These are phyloP conservation scores for Acanthoscelides obtectus DNA, from an alignment of 2,888 invertebrate species.

Conservation along the genomic window DNA sequence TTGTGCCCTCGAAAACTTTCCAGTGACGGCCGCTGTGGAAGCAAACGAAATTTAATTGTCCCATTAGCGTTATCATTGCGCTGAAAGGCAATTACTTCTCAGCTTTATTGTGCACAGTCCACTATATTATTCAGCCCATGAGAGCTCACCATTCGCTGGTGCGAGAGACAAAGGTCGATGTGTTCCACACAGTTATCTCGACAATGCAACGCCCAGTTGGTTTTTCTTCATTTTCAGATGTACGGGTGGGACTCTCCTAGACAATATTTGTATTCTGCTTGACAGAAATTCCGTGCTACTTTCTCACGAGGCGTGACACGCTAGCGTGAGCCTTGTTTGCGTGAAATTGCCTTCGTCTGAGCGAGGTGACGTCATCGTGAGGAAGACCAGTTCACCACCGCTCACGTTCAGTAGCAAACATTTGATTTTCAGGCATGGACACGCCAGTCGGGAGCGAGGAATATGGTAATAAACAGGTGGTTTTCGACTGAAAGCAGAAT, in stretches of 20 bases:
- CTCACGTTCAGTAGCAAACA: too few species aligned
- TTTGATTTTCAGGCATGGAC: too few species aligned
- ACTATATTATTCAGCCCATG: neutral
- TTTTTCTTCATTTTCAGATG: neutral
- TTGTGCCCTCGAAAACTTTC: neutral
- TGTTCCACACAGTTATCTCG: neutral
- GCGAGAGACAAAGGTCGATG: neutral
- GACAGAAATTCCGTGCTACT: too few species aligned
- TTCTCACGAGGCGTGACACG: too few species aligned
- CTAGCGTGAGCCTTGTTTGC: too few species aligned
- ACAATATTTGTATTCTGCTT: too few species aligned
- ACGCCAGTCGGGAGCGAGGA: too few species aligned
- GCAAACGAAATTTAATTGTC: neutral
- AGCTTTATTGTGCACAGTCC: neutral
- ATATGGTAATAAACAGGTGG: too few species aligned
- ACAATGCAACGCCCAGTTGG: neutral
- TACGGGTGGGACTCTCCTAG: neutral
- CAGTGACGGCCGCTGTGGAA: neutral
- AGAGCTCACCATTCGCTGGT: neutral
- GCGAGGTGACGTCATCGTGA: too few species aligned
- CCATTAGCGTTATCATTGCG: neutral
- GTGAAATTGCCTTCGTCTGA: too few species aligned
- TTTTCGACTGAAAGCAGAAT: too few species aligned
- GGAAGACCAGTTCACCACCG: too few species aligned
- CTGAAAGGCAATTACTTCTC: neutral